A percentile compares a stretch with the other conserved stretches of the same genome.
Evolutionary conservation across 2,113 vertebrate genomes (phyloP).

Genomic region (Arvicanthis niloticus): DNA sequence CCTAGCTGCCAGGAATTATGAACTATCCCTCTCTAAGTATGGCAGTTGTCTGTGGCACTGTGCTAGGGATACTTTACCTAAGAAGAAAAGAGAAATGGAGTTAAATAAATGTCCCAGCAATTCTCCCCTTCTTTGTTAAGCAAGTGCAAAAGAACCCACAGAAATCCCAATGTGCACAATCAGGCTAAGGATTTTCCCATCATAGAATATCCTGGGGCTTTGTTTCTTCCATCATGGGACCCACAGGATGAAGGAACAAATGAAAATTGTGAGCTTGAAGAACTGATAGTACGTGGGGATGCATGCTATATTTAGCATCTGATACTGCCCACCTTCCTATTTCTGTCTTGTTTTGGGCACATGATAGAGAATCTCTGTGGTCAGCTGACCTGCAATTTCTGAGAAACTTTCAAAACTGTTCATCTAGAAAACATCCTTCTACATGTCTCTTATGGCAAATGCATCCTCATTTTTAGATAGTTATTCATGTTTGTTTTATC

Average conservation of each 20-base stretch:
- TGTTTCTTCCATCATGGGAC: not conserved
- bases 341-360: not conserved
- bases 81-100: not conserved
- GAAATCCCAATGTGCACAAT: not conserved
- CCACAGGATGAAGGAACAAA: not conserved
- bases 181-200: not conserved
- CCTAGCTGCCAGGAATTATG: not conserved
- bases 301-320: not conserved
- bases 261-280: not conserved
- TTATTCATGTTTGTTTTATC: not conserved
- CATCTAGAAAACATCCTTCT: not conserved
- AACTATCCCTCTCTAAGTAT: not conserved
- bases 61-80: not conserved
- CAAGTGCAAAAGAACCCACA: not conserved
- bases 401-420: not conserved
- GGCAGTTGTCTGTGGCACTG: not conserved
- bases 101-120: not conserved
- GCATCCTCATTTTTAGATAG: not conserved
- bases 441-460: not conserved
- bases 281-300: no score
- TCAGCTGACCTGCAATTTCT: not conserved
- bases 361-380: not conserved
- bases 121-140: not conserved
- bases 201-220: not conserved
- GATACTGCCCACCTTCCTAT: not conserved